Conservation (phyloP, 2,888 invertebrate genomes). For the Eristalis intricaria region DNA sequence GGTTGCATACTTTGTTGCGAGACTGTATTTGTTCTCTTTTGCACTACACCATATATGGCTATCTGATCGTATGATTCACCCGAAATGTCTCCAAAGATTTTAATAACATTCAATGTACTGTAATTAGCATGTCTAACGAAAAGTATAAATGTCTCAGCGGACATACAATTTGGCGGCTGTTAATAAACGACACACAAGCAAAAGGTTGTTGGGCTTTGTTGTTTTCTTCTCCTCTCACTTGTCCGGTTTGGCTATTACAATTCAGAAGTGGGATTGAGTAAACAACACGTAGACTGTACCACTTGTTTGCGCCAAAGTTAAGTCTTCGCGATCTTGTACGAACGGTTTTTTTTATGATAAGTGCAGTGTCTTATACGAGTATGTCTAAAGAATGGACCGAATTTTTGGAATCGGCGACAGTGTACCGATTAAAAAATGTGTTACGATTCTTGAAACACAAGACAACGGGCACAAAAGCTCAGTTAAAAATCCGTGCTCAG, state of each 20-base stretch:
- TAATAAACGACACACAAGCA: too few relatives aligned
- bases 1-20: neutral
- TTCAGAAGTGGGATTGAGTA: too few relatives aligned
- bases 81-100: neutral
- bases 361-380: neutral
- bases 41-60: too few relatives aligned
- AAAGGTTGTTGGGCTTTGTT: too few relatives aligned
- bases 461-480: too few relatives aligned
- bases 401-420: neutral
- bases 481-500: neutral
- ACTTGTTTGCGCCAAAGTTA: too few relatives aligned
- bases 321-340: too few relatives aligned
- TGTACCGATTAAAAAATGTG: neutral
- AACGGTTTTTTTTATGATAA: neutral
- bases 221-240: too few relatives aligned
- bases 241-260: too few relatives aligned
- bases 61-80: neutral
- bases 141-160: too few relatives aligned
- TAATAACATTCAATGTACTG: neutral
- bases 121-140: neutral
- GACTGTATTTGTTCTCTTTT: neutral
- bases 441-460: neutral
- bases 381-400: neutral
- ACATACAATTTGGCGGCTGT: too few relatives aligned
- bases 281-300: too few relatives aligned